Evolutionary conservation across 2,888 invertebrate species (phyloP).

Genomic region (Perizoma affinitatum): DNA sequence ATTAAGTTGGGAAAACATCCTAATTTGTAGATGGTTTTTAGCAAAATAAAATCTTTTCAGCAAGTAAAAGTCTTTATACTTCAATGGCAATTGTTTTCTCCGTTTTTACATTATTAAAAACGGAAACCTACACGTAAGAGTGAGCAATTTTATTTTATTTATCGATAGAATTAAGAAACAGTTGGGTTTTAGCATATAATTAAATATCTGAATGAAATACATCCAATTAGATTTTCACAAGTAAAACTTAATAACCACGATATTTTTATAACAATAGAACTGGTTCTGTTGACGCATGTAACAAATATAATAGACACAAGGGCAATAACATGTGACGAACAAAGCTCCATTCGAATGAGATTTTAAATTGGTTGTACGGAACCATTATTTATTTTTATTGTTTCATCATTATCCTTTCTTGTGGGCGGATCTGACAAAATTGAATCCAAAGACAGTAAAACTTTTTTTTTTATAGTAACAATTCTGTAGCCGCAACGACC

Average conservation of each 20-base stretch:
- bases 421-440: slow-evolving; percentile 27
- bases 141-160: too few relatives aligned
- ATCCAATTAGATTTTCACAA: not conserved
- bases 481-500: slow-evolving; percentile 26
- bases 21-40: too few relatives aligned
- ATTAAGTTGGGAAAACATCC: not conserved
- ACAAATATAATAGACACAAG: slow-evolving; percentile 16
- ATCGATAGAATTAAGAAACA: too few relatives aligned
- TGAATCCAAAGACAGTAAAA: slow-evolving; percentile 28
- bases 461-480: slow-evolving; percentile 28
- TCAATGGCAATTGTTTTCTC: too few relatives aligned
- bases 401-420: slow-evolving; percentile 28
- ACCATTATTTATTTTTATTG: slow-evolving; percentile 32
- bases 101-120: too few relatives aligned
- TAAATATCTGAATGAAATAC: not conserved
- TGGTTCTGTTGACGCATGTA: slow-evolving; percentile 18
- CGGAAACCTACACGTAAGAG: too few relatives aligned
- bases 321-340: slow-evolving; percentile 24
- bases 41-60: too few relatives aligned
- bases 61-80: too few relatives aligned
- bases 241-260: not conserved
- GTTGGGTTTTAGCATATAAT: too few relatives aligned
- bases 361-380: slow-evolving; percentile 32
- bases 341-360: slow-evolving; percentile 22
- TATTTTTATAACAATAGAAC: slow-evolving; percentile 23